Conservation (phyloP, 2,888 invertebrate species). For the Melieria crassipennis region DNA sequence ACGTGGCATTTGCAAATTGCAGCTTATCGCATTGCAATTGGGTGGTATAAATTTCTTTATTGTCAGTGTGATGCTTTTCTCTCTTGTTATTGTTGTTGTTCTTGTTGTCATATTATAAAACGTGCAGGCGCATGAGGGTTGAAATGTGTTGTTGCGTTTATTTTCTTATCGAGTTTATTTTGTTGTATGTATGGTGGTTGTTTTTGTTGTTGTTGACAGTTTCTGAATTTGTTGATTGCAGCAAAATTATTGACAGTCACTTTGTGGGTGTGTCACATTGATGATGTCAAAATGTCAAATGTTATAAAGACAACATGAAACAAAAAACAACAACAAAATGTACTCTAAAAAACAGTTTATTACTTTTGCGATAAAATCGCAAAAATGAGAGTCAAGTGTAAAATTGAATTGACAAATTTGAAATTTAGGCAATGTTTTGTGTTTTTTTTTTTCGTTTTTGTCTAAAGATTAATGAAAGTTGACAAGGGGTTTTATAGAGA, state of each 20-base stretch:
- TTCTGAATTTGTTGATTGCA: background rate
- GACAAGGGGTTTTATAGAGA: background rate
- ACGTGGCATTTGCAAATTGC: slow-evolving; percentile 18
- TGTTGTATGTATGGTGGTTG: no score
- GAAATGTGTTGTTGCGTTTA: background rate
- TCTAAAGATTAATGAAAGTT: background rate
- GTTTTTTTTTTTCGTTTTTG: background rate
- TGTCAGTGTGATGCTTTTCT: no score
- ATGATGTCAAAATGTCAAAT: background rate
- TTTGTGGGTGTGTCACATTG: slow-evolving; percentile 16
- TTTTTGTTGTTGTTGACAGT: no score
- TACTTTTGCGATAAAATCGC: slow-evolving; percentile 15
- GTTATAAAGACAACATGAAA: background rate
- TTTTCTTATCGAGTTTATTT: no score
- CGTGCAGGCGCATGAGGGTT: background rate
- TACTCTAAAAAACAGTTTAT: slow-evolving; percentile 6
- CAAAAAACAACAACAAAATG: background rate
- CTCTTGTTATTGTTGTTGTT: background rate
- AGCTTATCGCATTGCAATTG: slow-evolving; percentile 32
- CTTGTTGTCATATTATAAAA: no score
- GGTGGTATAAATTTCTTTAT: no score
- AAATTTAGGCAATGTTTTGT: slow-evolving; percentile 7
- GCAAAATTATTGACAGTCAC: slow-evolving; percentile 19
- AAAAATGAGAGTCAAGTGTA: slow-evolving; percentile 19
- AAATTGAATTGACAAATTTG: slow-evolving; percentile 28